These are phyloP conservation scores for Halictus ligatus DNA, from an alignment of 2,888 invertebrate species.

Conservation along the genomic window DNA sequence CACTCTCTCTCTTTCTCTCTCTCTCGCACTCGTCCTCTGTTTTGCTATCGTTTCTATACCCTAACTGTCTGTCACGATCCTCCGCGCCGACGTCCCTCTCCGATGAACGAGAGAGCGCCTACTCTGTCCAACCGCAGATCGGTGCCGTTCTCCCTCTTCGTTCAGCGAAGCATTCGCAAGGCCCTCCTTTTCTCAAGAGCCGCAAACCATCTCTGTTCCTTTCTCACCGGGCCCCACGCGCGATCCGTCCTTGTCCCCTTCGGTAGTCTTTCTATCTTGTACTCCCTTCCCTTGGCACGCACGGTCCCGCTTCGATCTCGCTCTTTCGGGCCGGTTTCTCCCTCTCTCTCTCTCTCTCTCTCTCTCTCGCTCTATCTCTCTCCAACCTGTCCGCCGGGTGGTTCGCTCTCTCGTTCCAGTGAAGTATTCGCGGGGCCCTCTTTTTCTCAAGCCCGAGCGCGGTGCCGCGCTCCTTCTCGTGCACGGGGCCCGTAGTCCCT, in stretches of 20 bases:
- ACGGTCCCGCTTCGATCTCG: slow-evolving; percentile 25
- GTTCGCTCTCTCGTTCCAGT: slow-evolving; percentile 53
- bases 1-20: neutral
- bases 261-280: neutral
- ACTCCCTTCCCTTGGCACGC: slow-evolving; percentile 1
- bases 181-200: slow-evolving; percentile 5
- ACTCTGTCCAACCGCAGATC: slow-evolving; percentile 21
- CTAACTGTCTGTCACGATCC: neutral
- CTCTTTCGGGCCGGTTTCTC: neutral
- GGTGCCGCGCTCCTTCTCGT: neutral
- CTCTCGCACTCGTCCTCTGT: slow-evolving; percentile 14
- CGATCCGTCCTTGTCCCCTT: neutral
- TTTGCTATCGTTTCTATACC: slow-evolving; percentile 22
- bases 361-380: slow-evolving; percentile 12
- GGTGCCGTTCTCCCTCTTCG: slow-evolving; percentile 27
- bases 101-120: neutral
- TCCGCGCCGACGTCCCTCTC: slow-evolving; percentile 11
- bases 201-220: neutral
- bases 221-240: neutral
- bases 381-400: slow-evolving; percentile 38
- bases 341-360: slow-evolving; percentile 35
- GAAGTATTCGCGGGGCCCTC: slow-evolving; percentile 48
- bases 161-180: slow-evolving; percentile 35
- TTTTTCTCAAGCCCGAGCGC: slow-evolving; percentile 24
- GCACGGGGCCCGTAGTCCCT: neutral